Evolutionary conservation across 2,888 invertebrate species (phyloP).

Genomic region (Tinea trinotella): DNA sequence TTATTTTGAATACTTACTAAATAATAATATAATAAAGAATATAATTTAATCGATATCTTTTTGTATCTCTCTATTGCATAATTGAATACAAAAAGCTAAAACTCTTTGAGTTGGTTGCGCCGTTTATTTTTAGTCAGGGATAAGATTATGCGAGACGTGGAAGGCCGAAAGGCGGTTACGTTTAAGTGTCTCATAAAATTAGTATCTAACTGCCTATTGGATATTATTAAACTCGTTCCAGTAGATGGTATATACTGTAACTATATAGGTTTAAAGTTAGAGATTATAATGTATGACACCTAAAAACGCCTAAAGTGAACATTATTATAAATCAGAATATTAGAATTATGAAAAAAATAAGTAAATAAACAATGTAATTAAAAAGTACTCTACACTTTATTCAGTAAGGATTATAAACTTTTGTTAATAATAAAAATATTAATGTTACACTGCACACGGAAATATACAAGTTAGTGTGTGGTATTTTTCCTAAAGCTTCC

Average conservation of each 20-base stretch:
- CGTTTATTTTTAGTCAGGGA: conserved; percentile 33
- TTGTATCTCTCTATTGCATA: background rate
- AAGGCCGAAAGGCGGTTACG: conserved; percentile 48
- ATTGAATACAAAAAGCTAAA: background rate
- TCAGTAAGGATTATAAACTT: too few relatives aligned
- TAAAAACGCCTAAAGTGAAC: conserved; percentile 22
- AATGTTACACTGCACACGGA: too few relatives aligned
- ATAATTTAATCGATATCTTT: background rate
- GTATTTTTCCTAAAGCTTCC: background rate
- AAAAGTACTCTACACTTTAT: background rate
- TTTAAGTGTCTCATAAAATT: conserved; percentile 60
- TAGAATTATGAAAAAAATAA: background rate
- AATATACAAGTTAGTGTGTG: too few relatives aligned
- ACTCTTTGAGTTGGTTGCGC: background rate
- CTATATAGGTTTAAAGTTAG: conserved; percentile 43
- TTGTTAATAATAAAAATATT: too few relatives aligned
- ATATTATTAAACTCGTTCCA: conserved; percentile 56
- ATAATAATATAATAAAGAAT: background rate
- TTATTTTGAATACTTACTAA: background rate
- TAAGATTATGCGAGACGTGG: conserved; percentile 26
- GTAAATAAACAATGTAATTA: background rate
- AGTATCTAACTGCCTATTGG: conserved; percentile 52
- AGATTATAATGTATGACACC: conserved; percentile 48
- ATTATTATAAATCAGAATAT: background rate
- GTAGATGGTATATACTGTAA: conserved; percentile 32